These are phyloP conservation scores for Macrosiphum euphorbiae DNA, from an alignment of 2,888 invertebrate genomes.

Conservation along the genomic window DNA sequence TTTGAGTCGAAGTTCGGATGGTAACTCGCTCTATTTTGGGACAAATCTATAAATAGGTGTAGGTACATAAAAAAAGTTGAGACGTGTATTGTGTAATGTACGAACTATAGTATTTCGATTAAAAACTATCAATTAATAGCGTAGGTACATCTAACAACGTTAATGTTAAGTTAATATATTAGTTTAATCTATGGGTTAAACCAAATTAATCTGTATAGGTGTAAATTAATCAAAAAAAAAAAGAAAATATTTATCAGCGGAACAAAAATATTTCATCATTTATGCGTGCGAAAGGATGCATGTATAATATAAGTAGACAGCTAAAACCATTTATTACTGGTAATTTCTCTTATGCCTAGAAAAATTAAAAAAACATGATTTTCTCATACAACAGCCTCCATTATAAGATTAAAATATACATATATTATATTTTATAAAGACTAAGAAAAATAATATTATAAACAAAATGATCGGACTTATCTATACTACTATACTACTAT, in stretches of 20 bases:
- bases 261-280: neutral
- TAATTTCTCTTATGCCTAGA: neutral
- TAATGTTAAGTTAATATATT: neutral
- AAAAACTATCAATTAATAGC: neutral
- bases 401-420: neutral
- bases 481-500: no score
- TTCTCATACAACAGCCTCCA: neutral
- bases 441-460: neutral
- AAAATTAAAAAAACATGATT: neutral
- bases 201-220: neutral
- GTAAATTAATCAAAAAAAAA: neutral
- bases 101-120: neutral
- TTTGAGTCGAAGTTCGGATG: no score
- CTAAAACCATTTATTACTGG: neutral
- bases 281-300: neutral
- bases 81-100: neutral
- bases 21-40: no score
- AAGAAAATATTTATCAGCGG: neutral
- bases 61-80: no score
- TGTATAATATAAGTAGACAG: neutral
- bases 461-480: neutral
- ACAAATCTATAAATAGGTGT: no score
- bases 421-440: neutral
- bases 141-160: neutral
- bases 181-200: neutral